phyloP scores from a whole-genome alignment of 2,888 invertebrate genomes.

The Mimas tiliae region DNA sequence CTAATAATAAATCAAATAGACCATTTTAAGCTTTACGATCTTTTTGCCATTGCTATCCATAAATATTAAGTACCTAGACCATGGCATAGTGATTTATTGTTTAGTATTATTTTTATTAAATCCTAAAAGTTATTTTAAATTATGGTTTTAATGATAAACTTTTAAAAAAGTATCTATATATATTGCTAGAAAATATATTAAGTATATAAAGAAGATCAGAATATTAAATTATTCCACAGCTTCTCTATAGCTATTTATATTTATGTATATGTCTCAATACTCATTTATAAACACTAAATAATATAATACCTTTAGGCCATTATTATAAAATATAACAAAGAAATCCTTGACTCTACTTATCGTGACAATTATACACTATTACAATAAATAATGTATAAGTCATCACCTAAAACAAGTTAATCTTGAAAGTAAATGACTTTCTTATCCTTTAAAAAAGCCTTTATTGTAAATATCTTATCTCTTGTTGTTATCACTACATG shows the following conservation, averaged over 20 bases:
- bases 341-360: too few species aligned
- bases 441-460: neutral
- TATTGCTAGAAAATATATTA: too few species aligned
- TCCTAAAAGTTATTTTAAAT: neutral
- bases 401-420: too few species aligned
- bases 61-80: neutral
- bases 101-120: neutral
- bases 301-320: too few species aligned
- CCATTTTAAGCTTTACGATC: constrained; percentile 23
- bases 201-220: too few species aligned
- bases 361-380: too few species aligned
- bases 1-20: constrained; percentile 26
- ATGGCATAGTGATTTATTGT: neutral
- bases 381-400: too few species aligned
- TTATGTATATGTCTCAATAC: too few species aligned
- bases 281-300: too few species aligned
- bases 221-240: too few species aligned
- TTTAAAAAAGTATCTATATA: neutral
- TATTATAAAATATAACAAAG: too few species aligned
- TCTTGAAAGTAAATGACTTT: neutral
- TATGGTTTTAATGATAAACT: neutral
- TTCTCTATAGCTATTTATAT: too few species aligned
- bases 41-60: neutral
- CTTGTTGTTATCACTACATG: neutral
- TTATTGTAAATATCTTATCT: neutral